Base-by-base conservation (phyloP, 1,140 invertebrate genomes). In the Anastatus disparis region DNA sequence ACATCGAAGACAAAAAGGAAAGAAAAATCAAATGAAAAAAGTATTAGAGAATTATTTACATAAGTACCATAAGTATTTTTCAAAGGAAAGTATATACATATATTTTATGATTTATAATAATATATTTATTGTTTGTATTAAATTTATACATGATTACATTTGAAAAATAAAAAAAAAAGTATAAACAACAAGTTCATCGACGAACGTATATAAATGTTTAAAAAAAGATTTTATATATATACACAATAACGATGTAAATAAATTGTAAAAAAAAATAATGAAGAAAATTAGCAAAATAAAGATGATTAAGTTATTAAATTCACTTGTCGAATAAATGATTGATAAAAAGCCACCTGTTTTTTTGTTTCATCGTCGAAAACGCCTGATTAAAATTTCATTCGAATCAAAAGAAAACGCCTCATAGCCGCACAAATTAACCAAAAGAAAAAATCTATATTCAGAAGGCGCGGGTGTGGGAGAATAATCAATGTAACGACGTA, bases 1-100 rank as follows among this genome's bases (percentile, higher is more conserved):
- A 35, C 10, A 6, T 35, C 4, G 10, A 6, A 10, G 10, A 35
- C 10, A 35, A 10, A 35, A 6, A 35, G 31, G n/a, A n/a, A n/a
- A 35, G 31, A 35, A 35, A 35, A 35, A 3, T 6, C 6, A 44
- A 17, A 44, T 13, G 35, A n/a, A 56, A 31, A 53, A 56, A 56
- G 53, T 56, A 56, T 56, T 35, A 56, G 53, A 56, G 53, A 56
- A 56, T 56, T 56, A 56, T 56, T 56, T 56, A n/a, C 31, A 56
- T 52, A 52, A 52, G 50, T 35, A 6, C 4, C 4, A 35, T 35
- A 35, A 35, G 4, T 35, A 48, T 27, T 15, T 52, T 52, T 52
- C 22, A 26, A 29, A 52, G 15, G 15, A 52, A 29, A 15, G 13
- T n/a, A 53, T 26, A 24, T 10, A 52, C 17, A n/a, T n/a, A 9